Conservation (phyloP, 2,797 vertebrate genomes). For the Pseudochaenichthys georgianus region DNA sequence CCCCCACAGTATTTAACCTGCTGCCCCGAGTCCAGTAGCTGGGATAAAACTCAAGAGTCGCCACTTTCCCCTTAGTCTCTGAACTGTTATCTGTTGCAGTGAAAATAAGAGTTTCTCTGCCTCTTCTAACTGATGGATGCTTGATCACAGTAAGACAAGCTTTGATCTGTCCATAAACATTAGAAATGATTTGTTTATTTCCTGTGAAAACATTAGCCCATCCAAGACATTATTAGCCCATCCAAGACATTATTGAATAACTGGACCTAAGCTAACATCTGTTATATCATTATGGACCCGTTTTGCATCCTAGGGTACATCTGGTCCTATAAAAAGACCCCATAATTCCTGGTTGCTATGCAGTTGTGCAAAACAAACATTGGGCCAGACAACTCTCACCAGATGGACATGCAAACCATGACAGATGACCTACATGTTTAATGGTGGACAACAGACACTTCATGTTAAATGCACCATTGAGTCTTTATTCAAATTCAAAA, state of each 20-base stretch:
- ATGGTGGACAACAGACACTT: constrained; percentile 36
- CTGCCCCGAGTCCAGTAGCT: constrained; percentile 29
- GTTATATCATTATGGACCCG: constrained; percentile 27
- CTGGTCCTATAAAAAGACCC: constrained; percentile 55
- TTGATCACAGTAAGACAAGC: neutral
- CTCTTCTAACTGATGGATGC: constrained; percentile 18
- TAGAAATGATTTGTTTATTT: constrained; percentile 10
- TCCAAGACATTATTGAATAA: constrained; percentile 36
- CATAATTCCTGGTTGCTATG: constrained; percentile 67
- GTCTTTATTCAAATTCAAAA: constrained; percentile 38
- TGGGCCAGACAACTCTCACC: constrained; percentile 40
- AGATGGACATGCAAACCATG: constrained; percentile 49
- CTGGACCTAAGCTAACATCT: constrained; percentile 18
- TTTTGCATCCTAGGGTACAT: constrained; percentile 52
- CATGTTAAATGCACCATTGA: constrained; percentile 40
- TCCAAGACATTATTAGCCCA: constrained; percentile 16
- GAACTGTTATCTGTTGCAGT: constrained; percentile 35
- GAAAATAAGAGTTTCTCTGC: constrained; percentile 27
- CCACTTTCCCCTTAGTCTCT: constrained; percentile 19
- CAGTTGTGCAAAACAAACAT: constrained; percentile 60
- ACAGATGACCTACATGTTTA: constrained; percentile 46
- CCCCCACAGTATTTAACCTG: constrained; percentile 60
- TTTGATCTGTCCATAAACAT: neutral
- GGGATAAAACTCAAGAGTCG: constrained; percentile 46
- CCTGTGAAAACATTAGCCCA: constrained; percentile 11